A percentile compares a stretch with the other conserved stretches of the same genome.
phyloP scores from a whole-genome alignment of 2,888 invertebrate species.

The Stegophylla sp. region DNA sequence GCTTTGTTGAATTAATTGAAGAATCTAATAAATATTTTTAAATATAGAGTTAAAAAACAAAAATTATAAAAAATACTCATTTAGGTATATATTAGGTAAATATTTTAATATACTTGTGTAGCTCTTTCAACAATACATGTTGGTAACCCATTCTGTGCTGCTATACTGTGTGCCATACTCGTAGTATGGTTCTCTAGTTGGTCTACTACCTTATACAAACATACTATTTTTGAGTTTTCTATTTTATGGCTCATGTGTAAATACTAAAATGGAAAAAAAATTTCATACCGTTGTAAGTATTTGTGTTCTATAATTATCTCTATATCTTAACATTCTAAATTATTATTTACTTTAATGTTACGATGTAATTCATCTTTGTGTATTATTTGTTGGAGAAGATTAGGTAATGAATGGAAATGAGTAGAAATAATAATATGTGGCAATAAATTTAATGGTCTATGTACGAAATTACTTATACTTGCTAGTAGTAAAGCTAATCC shows the following conservation, averaged over 20 bases:
- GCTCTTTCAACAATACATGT: conserved; percentile 68
- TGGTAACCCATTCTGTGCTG: conserved; percentile 70
- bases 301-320: neutral
- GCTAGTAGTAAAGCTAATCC: conserved; percentile 78
- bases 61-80: neutral
- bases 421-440: conserved; percentile 82
- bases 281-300: too few species aligned
- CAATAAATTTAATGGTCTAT: conserved; percentile 66
- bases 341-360: conserved; percentile 35
- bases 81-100: neutral
- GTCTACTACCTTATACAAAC: conserved; percentile 72
- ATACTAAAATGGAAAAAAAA: conserved; percentile 55
- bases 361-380: conserved; percentile 64
- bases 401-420: conserved; percentile 75
- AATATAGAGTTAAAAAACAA: neutral
- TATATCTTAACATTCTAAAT: neutral
- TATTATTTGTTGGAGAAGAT: conserved; percentile 69
- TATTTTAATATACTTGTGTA: conserved; percentile 64
- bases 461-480: conserved; percentile 73
- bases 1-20: conserved; percentile 8
- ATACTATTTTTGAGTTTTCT: conserved; percentile 70
- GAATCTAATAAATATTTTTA: conserved; percentile 22
- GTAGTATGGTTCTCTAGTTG: conserved; percentile 69
- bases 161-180: conserved; percentile 75
- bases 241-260: conserved; percentile 62